These are phyloP conservation scores for Malurus elegans DNA, from an alignment of 2,113 vertebrate species.

Conservation along the genomic window DNA sequence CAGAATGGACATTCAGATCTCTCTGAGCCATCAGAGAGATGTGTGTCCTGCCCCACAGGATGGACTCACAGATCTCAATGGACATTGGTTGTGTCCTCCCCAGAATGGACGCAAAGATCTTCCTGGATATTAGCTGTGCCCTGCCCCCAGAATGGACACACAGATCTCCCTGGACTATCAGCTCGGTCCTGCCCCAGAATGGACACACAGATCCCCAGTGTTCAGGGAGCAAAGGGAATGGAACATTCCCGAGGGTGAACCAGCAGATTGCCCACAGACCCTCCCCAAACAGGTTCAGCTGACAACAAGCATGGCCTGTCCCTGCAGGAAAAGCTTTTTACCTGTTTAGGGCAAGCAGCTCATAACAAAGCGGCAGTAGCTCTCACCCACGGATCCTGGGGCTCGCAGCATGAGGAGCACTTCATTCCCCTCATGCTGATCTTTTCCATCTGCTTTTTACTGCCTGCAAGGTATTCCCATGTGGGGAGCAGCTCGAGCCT, in stretches of 20 bases:
- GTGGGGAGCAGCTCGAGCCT: slow-evolving; percentile 5
- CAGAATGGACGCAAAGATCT: not conserved
- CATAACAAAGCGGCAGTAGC: not conserved
- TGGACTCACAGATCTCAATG: too few species aligned
- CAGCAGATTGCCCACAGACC: not conserved
- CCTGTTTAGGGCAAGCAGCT: not conserved
- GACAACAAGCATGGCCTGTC: not conserved
- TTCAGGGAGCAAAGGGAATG: not conserved
- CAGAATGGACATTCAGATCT: too few species aligned
- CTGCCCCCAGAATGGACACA: not conserved
- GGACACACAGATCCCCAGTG: not conserved
- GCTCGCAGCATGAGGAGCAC: not conserved
- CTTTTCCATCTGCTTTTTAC: slow-evolving; percentile 57
- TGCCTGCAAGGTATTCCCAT: slow-evolving; percentile 34
- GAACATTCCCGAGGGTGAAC: not conserved
- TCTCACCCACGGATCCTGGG: not conserved
- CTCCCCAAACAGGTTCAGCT: not conserved
- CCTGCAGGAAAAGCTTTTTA: not conserved
- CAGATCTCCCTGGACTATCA: not conserved
- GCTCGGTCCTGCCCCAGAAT: not conserved
- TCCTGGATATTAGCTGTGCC: not conserved
- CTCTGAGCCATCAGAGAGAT: too few species aligned
- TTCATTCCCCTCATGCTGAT: slow-evolving; percentile 19
- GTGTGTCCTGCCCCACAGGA: too few species aligned
- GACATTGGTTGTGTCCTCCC: too few species aligned